Conservation (phyloP, 2,797 vertebrate genomes). For the Zalophus californianus region DNA sequence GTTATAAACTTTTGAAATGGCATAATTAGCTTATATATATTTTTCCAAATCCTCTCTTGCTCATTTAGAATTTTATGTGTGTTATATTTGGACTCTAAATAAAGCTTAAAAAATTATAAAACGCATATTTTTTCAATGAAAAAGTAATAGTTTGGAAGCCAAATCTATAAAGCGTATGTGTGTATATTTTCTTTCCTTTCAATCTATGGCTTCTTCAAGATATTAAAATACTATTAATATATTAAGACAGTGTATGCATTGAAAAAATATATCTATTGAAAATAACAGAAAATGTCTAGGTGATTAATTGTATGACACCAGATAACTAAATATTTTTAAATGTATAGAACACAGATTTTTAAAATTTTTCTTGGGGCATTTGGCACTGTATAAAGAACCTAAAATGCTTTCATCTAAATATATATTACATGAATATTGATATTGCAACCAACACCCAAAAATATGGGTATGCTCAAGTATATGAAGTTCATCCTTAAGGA, state of each 20-base stretch:
- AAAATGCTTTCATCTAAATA: background rate
- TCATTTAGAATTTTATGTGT: background rate
- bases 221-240: background rate
- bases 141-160: background rate
- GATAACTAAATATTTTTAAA: slow-evolving; percentile 20
- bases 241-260: background rate
- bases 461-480: background rate
- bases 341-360: background rate
- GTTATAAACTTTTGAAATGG: slow-evolving; percentile 79
- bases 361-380: background rate
- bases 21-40: slow-evolving; percentile 44
- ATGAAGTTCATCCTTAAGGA: background rate
- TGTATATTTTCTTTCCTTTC: background rate
- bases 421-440: background rate
- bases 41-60: background rate
- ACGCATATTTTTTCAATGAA: background rate
- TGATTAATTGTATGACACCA: background rate
- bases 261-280: background rate
- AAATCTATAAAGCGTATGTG: background rate
- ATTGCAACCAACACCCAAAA: background rate
- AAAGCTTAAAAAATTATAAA: background rate
- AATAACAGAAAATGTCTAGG: background rate
- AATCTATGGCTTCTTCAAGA: background rate
- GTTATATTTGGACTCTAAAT: background rate
- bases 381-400: background rate